A percentile compares a stretch with the other conserved stretches of the same genome.
These are phyloP conservation scores for Mustelus asterias DNA, from an alignment of 2,113 vertebrate genomes.

Conservation along the genomic window DNA sequence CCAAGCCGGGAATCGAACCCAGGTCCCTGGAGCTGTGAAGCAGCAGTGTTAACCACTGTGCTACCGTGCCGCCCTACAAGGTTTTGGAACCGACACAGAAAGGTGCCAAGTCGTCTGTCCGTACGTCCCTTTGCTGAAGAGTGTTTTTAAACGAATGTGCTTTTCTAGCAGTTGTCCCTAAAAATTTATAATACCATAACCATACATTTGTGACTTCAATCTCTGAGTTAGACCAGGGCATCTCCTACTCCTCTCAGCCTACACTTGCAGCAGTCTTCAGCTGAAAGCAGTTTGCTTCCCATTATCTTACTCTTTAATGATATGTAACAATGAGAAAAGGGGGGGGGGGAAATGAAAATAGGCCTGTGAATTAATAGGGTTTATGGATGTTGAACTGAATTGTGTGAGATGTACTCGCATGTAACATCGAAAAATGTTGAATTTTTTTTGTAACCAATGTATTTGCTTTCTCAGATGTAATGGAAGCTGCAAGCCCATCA, in stretches of 20 bases:
- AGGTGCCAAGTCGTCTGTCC: too few species aligned
- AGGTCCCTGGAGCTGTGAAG: too few species aligned
- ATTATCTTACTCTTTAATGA: not conserved
- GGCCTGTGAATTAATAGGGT: not conserved
- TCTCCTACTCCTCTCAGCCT: not conserved
- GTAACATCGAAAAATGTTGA: not conserved
- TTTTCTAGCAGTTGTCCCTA: too few species aligned
- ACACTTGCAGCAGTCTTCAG: not conserved
- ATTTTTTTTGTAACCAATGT: not conserved
- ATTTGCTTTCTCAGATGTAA: conserved; percentile 59
- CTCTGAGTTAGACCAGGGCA: not conserved
- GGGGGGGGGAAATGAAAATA: not conserved
- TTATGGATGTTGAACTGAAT: not conserved
- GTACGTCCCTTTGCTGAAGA: too few species aligned
- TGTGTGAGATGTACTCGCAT: not conserved
- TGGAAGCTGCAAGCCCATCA: conserved; percentile 63
- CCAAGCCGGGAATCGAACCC: too few species aligned
- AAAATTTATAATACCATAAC: too few species aligned
- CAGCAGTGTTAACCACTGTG: too few species aligned
- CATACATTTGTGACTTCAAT: too few species aligned
- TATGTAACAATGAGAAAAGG: not conserved
- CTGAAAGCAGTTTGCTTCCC: not conserved
- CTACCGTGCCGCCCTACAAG: too few species aligned
- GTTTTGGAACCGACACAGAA: too few species aligned
- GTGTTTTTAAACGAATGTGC: too few species aligned